phyloP scores from a whole-genome alignment of 1,140 invertebrate genomes.

The Frieseomelitta varia region DNA sequence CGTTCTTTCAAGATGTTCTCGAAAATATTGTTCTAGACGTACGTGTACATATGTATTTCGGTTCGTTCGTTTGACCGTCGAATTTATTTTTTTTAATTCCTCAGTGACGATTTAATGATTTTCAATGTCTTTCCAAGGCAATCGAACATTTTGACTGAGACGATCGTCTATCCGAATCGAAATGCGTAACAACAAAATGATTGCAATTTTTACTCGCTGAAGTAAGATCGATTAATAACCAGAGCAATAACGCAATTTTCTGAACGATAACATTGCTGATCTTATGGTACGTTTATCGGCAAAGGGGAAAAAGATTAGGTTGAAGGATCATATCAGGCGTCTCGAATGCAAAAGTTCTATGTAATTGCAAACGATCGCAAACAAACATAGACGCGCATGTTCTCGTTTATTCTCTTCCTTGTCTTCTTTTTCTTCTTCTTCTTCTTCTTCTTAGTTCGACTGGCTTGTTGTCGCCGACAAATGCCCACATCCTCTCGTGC shows the following conservation, averaged over 20 bases:
- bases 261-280: constrained; percentile 38
- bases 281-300: constrained; percentile 13
- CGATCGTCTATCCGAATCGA: background rate
- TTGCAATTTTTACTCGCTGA: background rate
- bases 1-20: constrained; percentile 25
- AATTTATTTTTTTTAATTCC: background rate
- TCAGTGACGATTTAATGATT: background rate
- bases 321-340: background rate
- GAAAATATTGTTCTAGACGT: background rate
- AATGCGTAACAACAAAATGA: background rate
- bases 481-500: constrained; percentile 75
- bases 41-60: too few species aligned
- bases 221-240: constrained; percentile 5
- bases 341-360: background rate
- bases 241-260: constrained; percentile 20
- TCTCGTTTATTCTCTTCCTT: background rate
- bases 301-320: background rate
- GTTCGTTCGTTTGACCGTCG: background rate
- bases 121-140: too few species aligned
- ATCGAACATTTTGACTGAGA: background rate
- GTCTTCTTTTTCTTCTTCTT: background rate
- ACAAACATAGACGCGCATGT: background rate
- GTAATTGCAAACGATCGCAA: background rate
- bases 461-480: constrained; percentile 67
- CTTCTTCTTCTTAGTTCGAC: constrained; percentile 14